Percentiles rank a stretch among this genome's conserved stretches.
These are phyloP conservation scores for Dascyllus trimaculatus DNA, from an alignment of 2,113 vertebrate species.

Conservation along the genomic window DNA sequence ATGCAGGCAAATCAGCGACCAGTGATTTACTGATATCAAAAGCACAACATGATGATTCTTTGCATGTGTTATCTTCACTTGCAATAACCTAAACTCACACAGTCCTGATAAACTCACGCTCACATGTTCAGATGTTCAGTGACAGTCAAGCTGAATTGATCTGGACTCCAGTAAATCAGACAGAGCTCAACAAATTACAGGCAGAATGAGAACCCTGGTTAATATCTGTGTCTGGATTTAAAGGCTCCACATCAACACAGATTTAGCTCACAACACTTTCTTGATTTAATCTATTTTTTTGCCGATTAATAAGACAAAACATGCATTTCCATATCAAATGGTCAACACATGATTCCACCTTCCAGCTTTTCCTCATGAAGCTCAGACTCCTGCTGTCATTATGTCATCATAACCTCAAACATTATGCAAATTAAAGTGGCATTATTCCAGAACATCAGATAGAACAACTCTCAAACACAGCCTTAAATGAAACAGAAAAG, in stretches of 20 bases:
- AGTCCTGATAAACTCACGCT: background rate
- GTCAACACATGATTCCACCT: background rate
- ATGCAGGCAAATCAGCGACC: constrained; percentile 9
- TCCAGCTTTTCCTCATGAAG: background rate
- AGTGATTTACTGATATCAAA: background rate
- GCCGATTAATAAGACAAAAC: background rate
- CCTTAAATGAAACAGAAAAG: background rate
- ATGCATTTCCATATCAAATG: background rate
- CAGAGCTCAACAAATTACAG: background rate
- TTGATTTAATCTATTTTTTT: background rate
- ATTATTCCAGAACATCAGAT: background rate
- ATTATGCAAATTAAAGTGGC: background rate
- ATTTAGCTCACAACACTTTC: background rate
- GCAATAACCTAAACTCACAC: accelerated
- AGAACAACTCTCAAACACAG: background rate
- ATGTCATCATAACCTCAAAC: background rate
- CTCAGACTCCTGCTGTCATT: no score
- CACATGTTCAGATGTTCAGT: background rate
- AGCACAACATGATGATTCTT: background rate
- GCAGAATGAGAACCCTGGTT: background rate
- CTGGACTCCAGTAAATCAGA: accelerated
- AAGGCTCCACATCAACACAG: background rate
- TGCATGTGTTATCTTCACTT: background rate
- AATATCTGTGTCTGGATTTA: background rate
- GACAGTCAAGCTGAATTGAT: no score